Percentiles rank a stretch among this genome's conserved stretches.
These are phyloP conservation scores for Trachymyrmex septentrionalis DNA, from an alignment of 1,140 invertebrate species.

Conservation along the genomic window DNA sequence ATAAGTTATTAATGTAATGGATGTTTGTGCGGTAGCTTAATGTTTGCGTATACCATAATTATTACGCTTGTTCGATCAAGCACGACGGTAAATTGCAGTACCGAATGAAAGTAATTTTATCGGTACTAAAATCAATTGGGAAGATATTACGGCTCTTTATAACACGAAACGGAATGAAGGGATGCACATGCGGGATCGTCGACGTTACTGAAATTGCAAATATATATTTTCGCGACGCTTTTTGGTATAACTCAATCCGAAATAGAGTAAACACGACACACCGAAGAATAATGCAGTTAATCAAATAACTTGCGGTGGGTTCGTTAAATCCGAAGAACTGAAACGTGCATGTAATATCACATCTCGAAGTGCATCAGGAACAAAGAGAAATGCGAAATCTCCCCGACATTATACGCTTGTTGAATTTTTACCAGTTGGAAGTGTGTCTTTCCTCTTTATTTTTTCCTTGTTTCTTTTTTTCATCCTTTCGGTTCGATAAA, in stretches of 20 bases:
- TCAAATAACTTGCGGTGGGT: conserved; percentile 5
- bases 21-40: conserved; percentile 5
- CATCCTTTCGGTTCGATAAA: not conserved
- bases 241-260: conserved; percentile 2
- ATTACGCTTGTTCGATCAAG: not conserved
- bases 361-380: not conserved
- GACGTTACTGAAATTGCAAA: not conserved
- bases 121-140: not conserved
- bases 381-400: not conserved
- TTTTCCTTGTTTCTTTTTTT: not conserved
- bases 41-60: not conserved
- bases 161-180: not conserved
- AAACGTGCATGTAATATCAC: not conserved
- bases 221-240: not conserved
- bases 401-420: not conserved
- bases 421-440: not conserved
- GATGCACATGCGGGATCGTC: not conserved
- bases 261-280: not conserved
- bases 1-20: conserved; percentile 12
- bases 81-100: not conserved
- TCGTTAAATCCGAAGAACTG: conserved; percentile 4
- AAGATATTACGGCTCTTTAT: conserved; percentile 7
- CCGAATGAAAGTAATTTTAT: not conserved
- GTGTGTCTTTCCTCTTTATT: not conserved
- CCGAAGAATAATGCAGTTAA: conserved; percentile 20